These are phyloP conservation scores for Lethrus apterus DNA, from an alignment of 1,140 invertebrate genomes.

Conservation along the genomic window DNA sequence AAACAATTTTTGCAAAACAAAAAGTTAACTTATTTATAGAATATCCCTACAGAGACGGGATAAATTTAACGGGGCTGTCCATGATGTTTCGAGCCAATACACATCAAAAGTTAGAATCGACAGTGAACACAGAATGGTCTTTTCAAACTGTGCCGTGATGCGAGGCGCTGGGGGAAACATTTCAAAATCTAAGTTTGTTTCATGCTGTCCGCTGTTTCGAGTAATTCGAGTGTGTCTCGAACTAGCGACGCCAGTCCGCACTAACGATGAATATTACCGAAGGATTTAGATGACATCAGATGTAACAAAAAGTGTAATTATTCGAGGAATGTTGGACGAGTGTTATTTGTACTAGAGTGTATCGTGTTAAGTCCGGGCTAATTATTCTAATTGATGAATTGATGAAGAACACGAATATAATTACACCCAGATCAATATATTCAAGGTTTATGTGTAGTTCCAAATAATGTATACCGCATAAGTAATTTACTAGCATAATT, in stretches of 20 bases:
- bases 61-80: constrained; percentile 18
- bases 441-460: too few species aligned
- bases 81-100: constrained; percentile 21
- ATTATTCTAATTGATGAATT: not conserved
- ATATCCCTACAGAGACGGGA: constrained; percentile 15
- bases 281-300: not conserved
- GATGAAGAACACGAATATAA: not conserved
- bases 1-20: constrained; percentile 1
- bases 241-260: constrained; percentile 6
- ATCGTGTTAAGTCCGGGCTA: too few species aligned
- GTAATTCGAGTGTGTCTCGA: constrained; percentile 1
- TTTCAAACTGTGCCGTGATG: constrained; percentile 19
- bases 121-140: constrained; percentile 18
- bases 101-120: constrained; percentile 21
- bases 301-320: not conserved
- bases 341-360: too few species aligned
- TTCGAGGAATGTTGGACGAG: too few species aligned
- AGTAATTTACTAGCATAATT: too few species aligned
- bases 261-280: constrained; percentile 4
- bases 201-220: constrained; percentile 12
- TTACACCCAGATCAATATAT: too few species aligned
- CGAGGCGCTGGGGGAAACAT: constrained; percentile 13
- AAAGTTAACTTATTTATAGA: constrained; percentile 18
- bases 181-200: constrained; percentile 20
- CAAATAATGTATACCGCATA: too few species aligned